Conservation (phyloP, 1,140 invertebrate genomes). For the Megathymus violae region DNA sequence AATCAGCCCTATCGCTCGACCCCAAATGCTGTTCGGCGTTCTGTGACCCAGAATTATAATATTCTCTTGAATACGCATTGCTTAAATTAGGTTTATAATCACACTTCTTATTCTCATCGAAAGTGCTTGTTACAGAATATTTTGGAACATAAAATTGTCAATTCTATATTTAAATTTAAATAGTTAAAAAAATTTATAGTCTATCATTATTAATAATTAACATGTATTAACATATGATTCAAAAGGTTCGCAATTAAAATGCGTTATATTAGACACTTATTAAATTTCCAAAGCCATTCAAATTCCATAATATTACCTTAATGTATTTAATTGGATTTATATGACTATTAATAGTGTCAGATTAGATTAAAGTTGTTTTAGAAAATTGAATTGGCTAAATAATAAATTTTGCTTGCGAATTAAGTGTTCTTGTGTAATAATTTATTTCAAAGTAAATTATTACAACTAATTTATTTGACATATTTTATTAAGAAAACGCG, state of each 20-base stretch:
- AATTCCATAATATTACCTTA: neutral
- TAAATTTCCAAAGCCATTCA: conserved; percentile 12
- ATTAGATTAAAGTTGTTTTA: conserved; percentile 1
- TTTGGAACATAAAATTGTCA: conserved; percentile 1
- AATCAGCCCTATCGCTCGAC: too few species aligned
- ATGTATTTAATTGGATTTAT: conserved; percentile 1
- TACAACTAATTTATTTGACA: too few species aligned
- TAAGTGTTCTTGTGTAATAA: neutral
- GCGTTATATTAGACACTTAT: conserved; percentile 18
- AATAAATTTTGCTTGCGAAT: neutral
- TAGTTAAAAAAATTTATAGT: too few species aligned
- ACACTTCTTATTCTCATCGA: too few species aligned
- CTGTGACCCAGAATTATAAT: too few species aligned
- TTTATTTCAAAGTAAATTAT: too few species aligned
- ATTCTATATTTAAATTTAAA: too few species aligned
- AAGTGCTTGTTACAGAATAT: too few species aligned
- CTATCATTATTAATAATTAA: conserved; percentile 10
- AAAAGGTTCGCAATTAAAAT: conserved; percentile 7
- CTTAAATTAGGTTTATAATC: too few species aligned
- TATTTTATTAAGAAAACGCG: too few species aligned
- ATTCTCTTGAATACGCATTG: too few species aligned
- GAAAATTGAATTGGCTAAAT: neutral
- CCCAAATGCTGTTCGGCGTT: too few species aligned
- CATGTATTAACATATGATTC: conserved; percentile 18
- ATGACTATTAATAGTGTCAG: conserved; percentile 2